Evolutionary conservation across 2,797 vertebrate species (phyloP).

Genomic region (Enteromius anoplus): DNA sequence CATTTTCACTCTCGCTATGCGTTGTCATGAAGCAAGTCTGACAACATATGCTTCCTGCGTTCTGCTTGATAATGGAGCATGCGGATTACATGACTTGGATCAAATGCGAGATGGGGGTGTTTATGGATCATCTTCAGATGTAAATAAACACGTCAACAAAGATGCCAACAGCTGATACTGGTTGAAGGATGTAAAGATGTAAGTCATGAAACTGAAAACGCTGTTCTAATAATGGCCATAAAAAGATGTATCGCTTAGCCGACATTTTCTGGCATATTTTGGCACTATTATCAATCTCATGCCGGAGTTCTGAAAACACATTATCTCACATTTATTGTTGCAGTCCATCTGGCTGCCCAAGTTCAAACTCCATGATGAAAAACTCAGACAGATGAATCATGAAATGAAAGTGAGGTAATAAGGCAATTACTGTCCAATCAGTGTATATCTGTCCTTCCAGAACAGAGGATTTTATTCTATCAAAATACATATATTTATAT

Average conservation of each 20-base stretch:
- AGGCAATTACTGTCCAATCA: slow-evolving; percentile 39
- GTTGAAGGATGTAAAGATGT: slow-evolving; percentile 35
- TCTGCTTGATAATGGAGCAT: slow-evolving; percentile 8
- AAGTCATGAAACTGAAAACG: slow-evolving; percentile 34
- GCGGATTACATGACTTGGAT: slow-evolving; percentile 20
- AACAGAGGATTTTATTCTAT: background rate
- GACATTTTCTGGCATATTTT: slow-evolving; percentile 54
- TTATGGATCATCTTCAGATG: slow-evolving; percentile 1
- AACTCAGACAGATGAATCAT: slow-evolving; percentile 35
- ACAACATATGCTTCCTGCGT: slow-evolving; percentile 51
- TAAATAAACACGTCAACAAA: background rate
- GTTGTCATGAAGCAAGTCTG: slow-evolving; percentile 67
- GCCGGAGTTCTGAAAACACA: slow-evolving; percentile 49
- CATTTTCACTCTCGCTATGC: slow-evolving; percentile 67
- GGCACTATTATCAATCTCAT: slow-evolving; percentile 60
- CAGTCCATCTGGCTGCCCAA: slow-evolving; percentile 55
- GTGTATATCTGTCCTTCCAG: slow-evolving; percentile 21
- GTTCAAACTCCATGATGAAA: slow-evolving; percentile 51
- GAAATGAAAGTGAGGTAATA: slow-evolving; percentile 31
- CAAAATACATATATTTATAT: background rate
- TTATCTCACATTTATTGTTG: slow-evolving; percentile 56
- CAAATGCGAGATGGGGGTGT: background rate
- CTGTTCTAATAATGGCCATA: slow-evolving; percentile 47
- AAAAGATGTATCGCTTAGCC: slow-evolving; percentile 54
- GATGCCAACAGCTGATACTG: slow-evolving; percentile 25